Evolutionary conservation across 2,888 invertebrate species (phyloP).

Genomic region (Leptopilina syphax): DNA sequence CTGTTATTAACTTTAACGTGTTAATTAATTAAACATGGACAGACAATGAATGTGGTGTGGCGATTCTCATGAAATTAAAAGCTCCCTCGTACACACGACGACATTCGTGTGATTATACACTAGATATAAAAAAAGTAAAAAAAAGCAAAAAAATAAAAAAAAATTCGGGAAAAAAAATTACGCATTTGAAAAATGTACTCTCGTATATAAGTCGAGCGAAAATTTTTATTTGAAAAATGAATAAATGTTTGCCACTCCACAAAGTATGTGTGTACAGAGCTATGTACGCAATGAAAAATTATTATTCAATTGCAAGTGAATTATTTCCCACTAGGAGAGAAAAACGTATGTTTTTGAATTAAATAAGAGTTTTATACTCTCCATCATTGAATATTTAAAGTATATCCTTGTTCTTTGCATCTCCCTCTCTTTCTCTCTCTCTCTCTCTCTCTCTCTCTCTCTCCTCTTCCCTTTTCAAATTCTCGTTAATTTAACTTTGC

Average conservation of each 20-base stretch:
- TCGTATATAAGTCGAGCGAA: background rate
- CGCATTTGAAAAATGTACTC: constrained; percentile 10
- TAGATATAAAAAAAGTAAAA: background rate
- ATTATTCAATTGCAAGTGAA: constrained; percentile 25
- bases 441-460: background rate
- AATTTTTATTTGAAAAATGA: constrained; percentile 2
- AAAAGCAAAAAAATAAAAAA: background rate
- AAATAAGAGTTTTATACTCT: background rate
- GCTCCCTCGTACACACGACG: constrained; percentile 41
- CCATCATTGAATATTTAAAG: constrained; percentile 15
- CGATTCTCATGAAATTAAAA: constrained; percentile 45
- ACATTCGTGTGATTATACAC: constrained; percentile 38
- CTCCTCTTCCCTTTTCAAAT: background rate
- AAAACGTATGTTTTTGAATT: constrained; percentile 10
- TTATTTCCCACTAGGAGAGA: background rate
- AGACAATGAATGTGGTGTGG: constrained; percentile 22
- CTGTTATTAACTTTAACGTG: constrained; percentile 47
- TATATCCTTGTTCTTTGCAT: too few relatives aligned
- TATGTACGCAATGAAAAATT: constrained; percentile 1
- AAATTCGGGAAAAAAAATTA: constrained; percentile 31
- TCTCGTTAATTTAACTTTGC: constrained; percentile 9
- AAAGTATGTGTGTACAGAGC: background rate
- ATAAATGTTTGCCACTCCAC: constrained; percentile 19
- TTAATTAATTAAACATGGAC: constrained; percentile 50
- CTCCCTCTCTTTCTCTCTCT: background rate